A percentile compares a stretch with the other conserved stretches of the same genome.
phyloP scores from a whole-genome alignment of 2,797 vertebrate genomes.

The Melanotaenia pygmaea region DNA sequence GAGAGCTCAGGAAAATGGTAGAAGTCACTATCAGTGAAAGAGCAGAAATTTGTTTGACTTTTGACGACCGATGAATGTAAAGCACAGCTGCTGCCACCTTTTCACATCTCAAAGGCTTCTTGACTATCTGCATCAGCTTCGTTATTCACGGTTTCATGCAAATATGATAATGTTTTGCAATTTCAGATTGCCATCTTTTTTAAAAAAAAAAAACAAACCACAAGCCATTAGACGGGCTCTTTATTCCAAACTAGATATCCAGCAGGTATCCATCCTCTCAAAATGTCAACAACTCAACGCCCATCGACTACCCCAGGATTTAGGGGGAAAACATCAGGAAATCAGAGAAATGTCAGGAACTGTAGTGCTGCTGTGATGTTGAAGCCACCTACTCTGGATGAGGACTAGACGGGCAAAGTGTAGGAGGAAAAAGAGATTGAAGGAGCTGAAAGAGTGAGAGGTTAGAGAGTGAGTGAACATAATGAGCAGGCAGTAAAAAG shows the following conservation, averaged over 20 bases:
- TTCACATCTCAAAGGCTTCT: slow-evolving; percentile 35
- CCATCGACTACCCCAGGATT: not conserved
- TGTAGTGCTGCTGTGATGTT: not conserved
- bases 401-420: not conserved
- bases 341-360: slow-evolving; percentile 9
- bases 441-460: not conserved
- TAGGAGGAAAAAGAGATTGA: not conserved
- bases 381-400: not conserved
- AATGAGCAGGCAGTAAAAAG: slow-evolving; percentile 24
- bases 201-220: not conserved
- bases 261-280: not conserved
- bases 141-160: not conserved
- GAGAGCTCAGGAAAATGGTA: slow-evolving; percentile 41
- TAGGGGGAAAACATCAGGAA: slow-evolving; percentile 5
- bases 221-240: not conserved
- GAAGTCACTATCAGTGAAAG: slow-evolving; percentile 49
- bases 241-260: not conserved
- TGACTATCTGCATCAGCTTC: slow-evolving; percentile 9
- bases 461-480: slow-evolving; percentile 16
- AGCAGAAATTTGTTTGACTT: slow-evolving; percentile 38
- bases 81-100: slow-evolving; percentile 43
- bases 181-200: not conserved
- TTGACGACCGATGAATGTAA: slow-evolving; percentile 47
- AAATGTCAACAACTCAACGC: not conserved
- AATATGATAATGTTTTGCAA: slow-evolving; percentile 12